Conservation (phyloP, 1,140 invertebrate genomes). For the Holotrichia oblita region DNA sequence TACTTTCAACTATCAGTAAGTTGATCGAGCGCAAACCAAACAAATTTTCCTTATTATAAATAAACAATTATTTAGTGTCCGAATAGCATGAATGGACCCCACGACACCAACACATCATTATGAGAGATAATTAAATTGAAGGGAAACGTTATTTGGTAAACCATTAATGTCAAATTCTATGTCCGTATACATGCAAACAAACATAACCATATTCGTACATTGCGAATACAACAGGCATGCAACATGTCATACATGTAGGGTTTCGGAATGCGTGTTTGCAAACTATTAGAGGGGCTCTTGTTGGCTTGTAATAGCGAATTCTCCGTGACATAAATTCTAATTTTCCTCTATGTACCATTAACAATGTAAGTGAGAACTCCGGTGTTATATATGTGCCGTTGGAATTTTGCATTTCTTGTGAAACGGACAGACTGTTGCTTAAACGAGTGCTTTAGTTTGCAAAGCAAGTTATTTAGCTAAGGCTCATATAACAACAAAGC, state of each 20-base stretch:
- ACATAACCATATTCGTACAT: neutral
- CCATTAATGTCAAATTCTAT: neutral
- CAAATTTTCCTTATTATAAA: too few relatives aligned
- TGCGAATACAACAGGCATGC: neutral
- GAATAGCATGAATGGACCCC: neutral
- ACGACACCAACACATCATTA: neutral
- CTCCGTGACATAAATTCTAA: slow-evolving; percentile 40
- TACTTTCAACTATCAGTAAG: too few relatives aligned
- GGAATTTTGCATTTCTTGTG: slow-evolving; percentile 11
- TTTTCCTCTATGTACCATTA: slow-evolving; percentile 34
- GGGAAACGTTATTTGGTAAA: slow-evolving; percentile 4
- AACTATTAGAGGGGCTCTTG: slow-evolving; percentile 16
- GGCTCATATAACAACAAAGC: neutral
- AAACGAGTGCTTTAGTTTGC: neutral
- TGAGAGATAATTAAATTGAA: neutral
- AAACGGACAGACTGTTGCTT: slow-evolving; percentile 18
- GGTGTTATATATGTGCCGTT: neutral
- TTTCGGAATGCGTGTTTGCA: slow-evolving; percentile 32
- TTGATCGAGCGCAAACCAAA: too few relatives aligned
- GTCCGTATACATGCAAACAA: neutral
- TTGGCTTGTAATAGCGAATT: slow-evolving; percentile 32
- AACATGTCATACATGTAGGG: slow-evolving; percentile 22
- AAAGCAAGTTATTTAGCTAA: slow-evolving; percentile 4
- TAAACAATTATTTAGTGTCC: too few relatives aligned
- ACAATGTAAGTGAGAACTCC: neutral